phyloP scores from a whole-genome alignment of 2,113 vertebrate species.

The Alaudala cheleensis region DNA sequence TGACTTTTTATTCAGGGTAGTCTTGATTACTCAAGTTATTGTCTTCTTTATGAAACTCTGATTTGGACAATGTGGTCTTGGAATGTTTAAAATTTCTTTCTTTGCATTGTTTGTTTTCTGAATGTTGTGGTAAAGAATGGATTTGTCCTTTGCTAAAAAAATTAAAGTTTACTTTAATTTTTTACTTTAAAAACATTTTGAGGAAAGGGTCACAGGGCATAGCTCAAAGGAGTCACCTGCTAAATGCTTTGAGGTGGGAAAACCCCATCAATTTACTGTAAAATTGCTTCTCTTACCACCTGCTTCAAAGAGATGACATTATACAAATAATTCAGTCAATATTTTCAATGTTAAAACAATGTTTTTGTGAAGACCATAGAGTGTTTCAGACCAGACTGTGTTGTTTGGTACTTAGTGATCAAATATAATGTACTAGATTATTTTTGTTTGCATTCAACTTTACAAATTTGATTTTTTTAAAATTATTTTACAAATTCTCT shows the following conservation, averaged over 20 bases:
- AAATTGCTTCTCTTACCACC: accelerated
- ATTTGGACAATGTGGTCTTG: neutral
- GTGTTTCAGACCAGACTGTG: neutral
- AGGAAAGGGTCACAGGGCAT: neutral
- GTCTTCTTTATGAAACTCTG: neutral
- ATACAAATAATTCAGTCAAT: neutral
- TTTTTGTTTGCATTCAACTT: no score
- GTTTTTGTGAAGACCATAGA: neutral
- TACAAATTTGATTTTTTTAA: no score
- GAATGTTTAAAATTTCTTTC: neutral
- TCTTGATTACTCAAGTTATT: neutral
- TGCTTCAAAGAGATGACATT: neutral
- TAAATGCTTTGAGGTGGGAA: neutral
- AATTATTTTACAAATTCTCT: no score
- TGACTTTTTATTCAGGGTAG: neutral
- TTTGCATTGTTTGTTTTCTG: neutral
- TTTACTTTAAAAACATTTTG: neutral
- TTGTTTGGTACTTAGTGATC: neutral
- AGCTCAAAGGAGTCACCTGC: neutral
- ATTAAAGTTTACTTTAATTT: neutral
- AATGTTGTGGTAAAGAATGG: neutral
- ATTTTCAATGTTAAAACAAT: neutral
- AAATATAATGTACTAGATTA: no score
- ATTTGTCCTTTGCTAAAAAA: neutral
- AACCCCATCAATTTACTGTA: neutral